phyloP scores from a whole-genome alignment of 23 tunicate species.

The Phallusia fumigata region DNA sequence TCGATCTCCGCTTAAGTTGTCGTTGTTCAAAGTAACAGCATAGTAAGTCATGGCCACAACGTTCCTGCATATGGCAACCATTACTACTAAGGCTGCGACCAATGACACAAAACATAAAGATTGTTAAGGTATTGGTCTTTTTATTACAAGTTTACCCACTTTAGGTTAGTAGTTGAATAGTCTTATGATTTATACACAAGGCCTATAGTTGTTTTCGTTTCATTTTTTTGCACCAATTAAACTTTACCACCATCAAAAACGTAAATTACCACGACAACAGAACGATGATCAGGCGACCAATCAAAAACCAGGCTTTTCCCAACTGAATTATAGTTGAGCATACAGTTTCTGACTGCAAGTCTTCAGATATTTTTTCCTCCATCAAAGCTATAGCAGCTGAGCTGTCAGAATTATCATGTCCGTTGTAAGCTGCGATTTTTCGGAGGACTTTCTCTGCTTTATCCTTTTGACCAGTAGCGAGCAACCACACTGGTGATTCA shows the following conservation, averaged over 20 bases:
- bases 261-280: neutral
- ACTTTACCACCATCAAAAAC: neutral
- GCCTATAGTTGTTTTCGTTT: too few species aligned
- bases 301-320: neutral
- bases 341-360: neutral
- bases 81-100: too few species aligned
- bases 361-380: neutral
- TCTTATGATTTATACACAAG: too few species aligned
- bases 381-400: neutral
- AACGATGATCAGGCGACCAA: neutral
- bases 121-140: too few species aligned
- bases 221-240: neutral
- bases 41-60: neutral
- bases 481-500: neutral
- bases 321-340: neutral
- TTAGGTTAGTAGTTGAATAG: too few species aligned
- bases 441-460: neutral
- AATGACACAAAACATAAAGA: too few species aligned
- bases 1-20: neutral
- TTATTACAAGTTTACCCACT: too few species aligned
- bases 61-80: neutral
- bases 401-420: neutral
- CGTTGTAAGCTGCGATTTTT: neutral
- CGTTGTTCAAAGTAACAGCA: neutral
- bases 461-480: conserved; percentile 4